Conservation (phyloP, 37 sponge, comb jelly and placozoan species). For the Oscarella lobularis region DNA sequence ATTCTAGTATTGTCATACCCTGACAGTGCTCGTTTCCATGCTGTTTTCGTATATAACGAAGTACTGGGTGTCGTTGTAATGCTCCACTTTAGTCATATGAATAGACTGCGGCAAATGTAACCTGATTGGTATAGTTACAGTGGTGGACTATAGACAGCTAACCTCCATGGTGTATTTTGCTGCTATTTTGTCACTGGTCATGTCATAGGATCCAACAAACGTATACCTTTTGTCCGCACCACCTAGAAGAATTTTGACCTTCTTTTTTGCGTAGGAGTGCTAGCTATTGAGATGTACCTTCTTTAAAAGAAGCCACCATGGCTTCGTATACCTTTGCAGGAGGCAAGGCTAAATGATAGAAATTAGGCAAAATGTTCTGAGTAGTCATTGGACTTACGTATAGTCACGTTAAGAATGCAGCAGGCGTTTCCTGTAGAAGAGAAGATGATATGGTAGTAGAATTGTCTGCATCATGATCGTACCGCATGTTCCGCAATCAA, state of each 20-base stretch:
- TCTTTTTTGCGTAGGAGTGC: not conserved
- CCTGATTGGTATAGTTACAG: not conserved
- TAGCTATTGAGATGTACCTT: constrained; percentile 13
- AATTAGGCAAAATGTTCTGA: not conserved
- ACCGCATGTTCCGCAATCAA: constrained; percentile 80
- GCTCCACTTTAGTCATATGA: constrained; percentile 46
- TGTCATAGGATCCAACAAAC: constrained; percentile 27
- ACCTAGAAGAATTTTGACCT: constrained; percentile 20
- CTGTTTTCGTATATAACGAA: constrained; percentile 17
- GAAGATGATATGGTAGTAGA: not conserved
- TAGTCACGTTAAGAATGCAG: not conserved
- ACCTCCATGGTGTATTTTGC: constrained; percentile 23
- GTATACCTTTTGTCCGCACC: constrained; percentile 65
- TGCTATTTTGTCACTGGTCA: constrained; percentile 17
- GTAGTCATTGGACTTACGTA: not conserved
- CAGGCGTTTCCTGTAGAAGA: constrained; percentile 4
- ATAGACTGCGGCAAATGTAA: constrained; percentile 26
- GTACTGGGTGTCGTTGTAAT: constrained; percentile 73
- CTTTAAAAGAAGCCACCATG: constrained; percentile 18
- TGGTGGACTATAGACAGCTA: too few species aligned
- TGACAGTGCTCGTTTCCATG: not conserved
- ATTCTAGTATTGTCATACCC: not conserved
- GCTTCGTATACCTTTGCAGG: constrained; percentile 5
- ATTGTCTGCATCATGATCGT: too few species aligned
- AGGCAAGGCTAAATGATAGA: constrained; percentile 13